Evolutionary conservation across 2,113 vertebrate species (phyloP).

Genomic region (Rhegmatorhina hoffmannsi): DNA sequence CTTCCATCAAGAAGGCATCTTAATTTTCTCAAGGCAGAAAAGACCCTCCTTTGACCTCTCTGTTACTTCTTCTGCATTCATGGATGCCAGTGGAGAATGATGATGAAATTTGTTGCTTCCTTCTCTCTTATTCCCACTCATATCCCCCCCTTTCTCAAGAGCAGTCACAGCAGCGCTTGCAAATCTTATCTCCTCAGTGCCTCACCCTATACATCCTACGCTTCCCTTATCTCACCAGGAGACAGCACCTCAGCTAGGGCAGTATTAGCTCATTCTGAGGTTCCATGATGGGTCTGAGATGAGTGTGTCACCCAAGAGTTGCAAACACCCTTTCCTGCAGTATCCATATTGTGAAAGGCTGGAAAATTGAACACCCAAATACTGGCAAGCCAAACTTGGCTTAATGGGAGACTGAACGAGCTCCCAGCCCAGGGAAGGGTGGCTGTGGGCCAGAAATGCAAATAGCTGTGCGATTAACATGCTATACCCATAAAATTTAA

Average conservation of each 20-base stretch:
- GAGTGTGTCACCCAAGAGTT: neutral
- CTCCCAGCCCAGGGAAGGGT: conserved; percentile 14
- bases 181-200: neutral
- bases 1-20: neutral
- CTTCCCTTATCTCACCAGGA: neutral
- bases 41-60: neutral
- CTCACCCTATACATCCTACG: neutral
- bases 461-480: conserved; percentile 50
- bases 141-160: neutral
- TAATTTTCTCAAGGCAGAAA: neutral
- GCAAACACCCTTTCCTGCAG: neutral
- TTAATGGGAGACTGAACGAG: neutral
- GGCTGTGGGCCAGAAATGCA: conserved; percentile 43
- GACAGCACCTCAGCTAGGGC: neutral
- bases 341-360: neutral
- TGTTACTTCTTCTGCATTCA: neutral
- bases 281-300: neutral
- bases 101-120: neutral
- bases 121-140: neutral
- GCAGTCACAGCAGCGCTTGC: neutral
- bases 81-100: neutral
- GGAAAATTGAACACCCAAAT: neutral
- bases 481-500: conserved; percentile 45
- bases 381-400: neutral
- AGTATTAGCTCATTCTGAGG: neutral